Evolutionary conservation across 2,888 invertebrate genomes (phyloP), one percentile per base, ranked within the genome.

Genomic region (Agriopis aurantiaria): DNA sequence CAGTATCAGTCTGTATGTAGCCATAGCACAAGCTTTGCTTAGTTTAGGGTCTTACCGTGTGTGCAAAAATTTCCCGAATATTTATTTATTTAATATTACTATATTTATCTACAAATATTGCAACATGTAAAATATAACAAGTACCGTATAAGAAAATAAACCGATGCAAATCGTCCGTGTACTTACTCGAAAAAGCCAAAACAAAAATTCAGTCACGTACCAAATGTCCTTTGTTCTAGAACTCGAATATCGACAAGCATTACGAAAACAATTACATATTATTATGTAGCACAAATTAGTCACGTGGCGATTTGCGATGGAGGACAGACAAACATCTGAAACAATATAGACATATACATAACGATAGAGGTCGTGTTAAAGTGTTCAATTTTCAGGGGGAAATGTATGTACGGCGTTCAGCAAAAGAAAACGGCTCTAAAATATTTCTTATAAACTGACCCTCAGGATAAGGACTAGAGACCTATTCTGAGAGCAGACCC

Each of bases 221-320:
- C 23, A 46, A 48, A 65, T 52, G 23, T 11, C 33, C 57, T 55
- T 69, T 58, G 61, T 65, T 8, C 11, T 17, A 17, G 5, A n/a
- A 56, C 51, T 64, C 45, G 14, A 41, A 56, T 65, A 59, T 61
- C 52, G 56, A 65, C 60, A 60, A 23, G 14, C 65, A 65, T 69
- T 65, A 65, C 69, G 52, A 65, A 65, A 59, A 60, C 64, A 55
- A 64, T 64, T 64, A 55, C 17, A 0, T 63, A 68, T 51, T 63
- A 63, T 68, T 14, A 69, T 64, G 59, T 61, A 65, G 52, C 56
- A 62, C 61, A 52, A 65, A 65, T 65, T 61, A 58, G 65, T 62
- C 58, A 60, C 46, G 52, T 58, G 69, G 46, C 41, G 56, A 49
- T 65, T 65, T 60, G 56, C 51, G 14, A 41, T 58, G 69, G 57